These are phyloP conservation scores for Drosophila trapezifrons DNA, from an alignment of 1,140 invertebrate species.

Conservation along the genomic window DNA sequence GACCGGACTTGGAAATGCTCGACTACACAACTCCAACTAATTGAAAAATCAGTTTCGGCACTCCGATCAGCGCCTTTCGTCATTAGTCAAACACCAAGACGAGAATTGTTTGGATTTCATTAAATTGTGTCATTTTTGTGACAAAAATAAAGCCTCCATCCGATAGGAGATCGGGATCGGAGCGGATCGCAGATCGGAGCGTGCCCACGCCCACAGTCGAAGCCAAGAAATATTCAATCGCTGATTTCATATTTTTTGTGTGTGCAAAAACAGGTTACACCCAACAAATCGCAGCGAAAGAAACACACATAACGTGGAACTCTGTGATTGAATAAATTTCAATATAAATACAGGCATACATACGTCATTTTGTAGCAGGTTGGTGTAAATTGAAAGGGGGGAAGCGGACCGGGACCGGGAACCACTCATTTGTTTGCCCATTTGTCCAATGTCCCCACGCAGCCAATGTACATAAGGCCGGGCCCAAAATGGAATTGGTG, in stretches of 20 bases:
- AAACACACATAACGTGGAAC: slow-evolving; percentile 3
- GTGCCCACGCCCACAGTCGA: slow-evolving; percentile 69
- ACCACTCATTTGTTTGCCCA: slow-evolving; percentile 73
- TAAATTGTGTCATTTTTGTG: slow-evolving; percentile 72
- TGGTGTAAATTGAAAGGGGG: slow-evolving; percentile 59
- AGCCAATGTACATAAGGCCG: slow-evolving; percentile 68
- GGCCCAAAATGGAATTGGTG: slow-evolving; percentile 73
- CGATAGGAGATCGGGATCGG: slow-evolving; percentile 19
- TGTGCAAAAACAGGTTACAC: slow-evolving; percentile 63
- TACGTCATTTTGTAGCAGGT: slow-evolving; percentile 63
- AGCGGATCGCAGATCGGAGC: slow-evolving; percentile 23
- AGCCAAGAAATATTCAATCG: slow-evolving; percentile 37
- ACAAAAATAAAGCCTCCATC: slow-evolving; percentile 44
- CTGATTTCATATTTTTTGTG: slow-evolving; percentile 70
- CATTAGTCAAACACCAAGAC: slow-evolving; percentile 51
- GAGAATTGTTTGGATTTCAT: slow-evolving; percentile 52
- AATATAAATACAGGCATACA: slow-evolving; percentile 23
- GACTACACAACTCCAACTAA: slow-evolving; percentile 12
- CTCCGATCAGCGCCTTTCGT: slow-evolving; percentile 7
- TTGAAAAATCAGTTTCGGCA: slow-evolving; percentile 46
- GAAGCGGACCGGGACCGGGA: slow-evolving; percentile 3
- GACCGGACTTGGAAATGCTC: neutral
- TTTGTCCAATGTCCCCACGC: slow-evolving; percentile 73
- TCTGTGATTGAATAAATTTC: slow-evolving; percentile 43
- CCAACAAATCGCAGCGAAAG: slow-evolving; percentile 44